Evolutionary conservation across 1,140 invertebrate species (phyloP).

Genomic region (Dufourea novaeangliae): DNA sequence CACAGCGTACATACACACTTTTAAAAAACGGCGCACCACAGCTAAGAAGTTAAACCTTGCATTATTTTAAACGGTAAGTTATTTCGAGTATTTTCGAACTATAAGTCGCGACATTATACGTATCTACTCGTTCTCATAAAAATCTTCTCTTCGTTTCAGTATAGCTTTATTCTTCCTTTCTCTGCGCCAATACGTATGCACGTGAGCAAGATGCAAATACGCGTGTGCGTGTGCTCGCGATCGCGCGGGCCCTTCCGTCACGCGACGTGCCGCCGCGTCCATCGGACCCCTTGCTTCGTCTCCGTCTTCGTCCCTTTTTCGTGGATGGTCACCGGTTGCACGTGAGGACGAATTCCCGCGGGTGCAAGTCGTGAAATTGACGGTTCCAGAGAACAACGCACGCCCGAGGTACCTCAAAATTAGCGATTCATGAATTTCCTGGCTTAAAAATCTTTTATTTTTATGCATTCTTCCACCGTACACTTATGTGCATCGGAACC

Average conservation of each 20-base stretch:
- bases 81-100: too few relatives aligned
- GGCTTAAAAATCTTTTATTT: background rate
- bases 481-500: background rate
- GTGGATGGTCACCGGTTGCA: slow-evolving; percentile 60
- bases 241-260: slow-evolving; percentile 57
- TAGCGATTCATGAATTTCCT: slow-evolving; percentile 25
- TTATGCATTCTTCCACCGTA: background rate
- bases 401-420: slow-evolving; percentile 17
- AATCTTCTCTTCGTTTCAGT: background rate
- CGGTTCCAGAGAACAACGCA: slow-evolving; percentile 29
- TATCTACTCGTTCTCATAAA: background rate
- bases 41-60: too few relatives aligned
- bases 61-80: too few relatives aligned
- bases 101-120: too few relatives aligned
- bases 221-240: slow-evolving; percentile 49
- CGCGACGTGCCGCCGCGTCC: slow-evolving; percentile 56
- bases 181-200: slow-evolving; percentile 10
- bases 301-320: slow-evolving; percentile 41
- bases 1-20: too few relatives aligned
- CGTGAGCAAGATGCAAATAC: slow-evolving; percentile 56
- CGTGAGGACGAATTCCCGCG: slow-evolving; percentile 62
- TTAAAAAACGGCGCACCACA: too few relatives aligned
- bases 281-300: slow-evolving; percentile 16
- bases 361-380: slow-evolving; percentile 62
- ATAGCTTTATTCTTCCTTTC: background rate